Base-by-base conservation (phyloP, 2,888 invertebrate genomes). In the Amblyjoppa fuscipennis region DNA sequence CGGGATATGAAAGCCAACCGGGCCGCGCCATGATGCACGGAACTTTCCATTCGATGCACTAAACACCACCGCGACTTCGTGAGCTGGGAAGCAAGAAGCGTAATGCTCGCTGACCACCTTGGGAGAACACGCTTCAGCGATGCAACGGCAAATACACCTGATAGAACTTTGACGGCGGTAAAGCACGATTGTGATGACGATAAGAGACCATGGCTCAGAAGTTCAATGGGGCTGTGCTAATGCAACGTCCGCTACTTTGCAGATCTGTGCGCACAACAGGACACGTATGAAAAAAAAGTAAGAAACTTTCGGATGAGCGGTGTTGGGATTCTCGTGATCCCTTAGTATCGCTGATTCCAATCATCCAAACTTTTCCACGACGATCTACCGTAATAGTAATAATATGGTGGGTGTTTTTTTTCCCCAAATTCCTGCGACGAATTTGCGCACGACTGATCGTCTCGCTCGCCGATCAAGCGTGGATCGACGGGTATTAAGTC, bases 401-500 rank as follows among this genome's bases (percentile, higher is more conserved):
- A n/a, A 51, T 59, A 53, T 79, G 80, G 85, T 79, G 69, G 82
- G 83, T 38, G 31, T 70, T 28, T 73, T n/a, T 64, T 75, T 53
- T 49, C 45, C 68, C 56, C 20, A 6, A 28, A 78, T 70, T 64
- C 53, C 38, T 51, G 31, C 25, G 51, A 71, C 68, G 68, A 76
- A 76, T 71, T 83, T 41, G 3, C 38, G 16, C 20, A 31, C 64
- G 34, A 64, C 28, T 16, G 64, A 64, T 64, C 34, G n/a, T 16
- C 7, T 1, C n/a, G n/a, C 31, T 64, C 16, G n/a, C 34, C 28
- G 31, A 64, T 64, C 59, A 59, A 20, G 28, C 59, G 9, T 25
- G 59, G 85, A 86, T 85, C 87, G 86, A 87, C 76, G 86, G 88
- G 90, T 90, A 92, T 92, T 91, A 91, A 91, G 90, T 90, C 89